These are phyloP conservation scores for Asteroscopus sphinx DNA, from an alignment of 2,888 invertebrate genomes.

Conservation along the genomic window DNA sequence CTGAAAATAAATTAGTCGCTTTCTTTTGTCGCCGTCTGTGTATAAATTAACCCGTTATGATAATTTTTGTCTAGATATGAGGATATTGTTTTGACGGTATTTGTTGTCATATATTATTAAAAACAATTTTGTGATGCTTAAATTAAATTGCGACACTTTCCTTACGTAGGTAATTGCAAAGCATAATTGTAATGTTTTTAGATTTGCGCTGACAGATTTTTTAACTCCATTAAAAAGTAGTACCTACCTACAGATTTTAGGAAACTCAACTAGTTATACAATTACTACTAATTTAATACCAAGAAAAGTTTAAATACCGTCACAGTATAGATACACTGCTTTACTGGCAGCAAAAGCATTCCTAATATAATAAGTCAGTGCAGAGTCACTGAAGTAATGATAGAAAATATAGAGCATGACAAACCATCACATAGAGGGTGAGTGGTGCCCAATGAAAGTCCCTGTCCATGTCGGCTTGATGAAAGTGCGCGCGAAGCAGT, in stretches of 20 bases:
- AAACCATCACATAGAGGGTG: constrained; percentile 51
- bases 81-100: too few relatives aligned
- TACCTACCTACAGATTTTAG: too few relatives aligned
- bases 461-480: constrained; percentile 65
- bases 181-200: too few relatives aligned
- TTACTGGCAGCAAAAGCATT: background rate
- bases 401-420: constrained; percentile 56
- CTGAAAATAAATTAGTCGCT: constrained; percentile 14
- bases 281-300: background rate
- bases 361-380: too few relatives aligned
- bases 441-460: constrained; percentile 70
- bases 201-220: too few relatives aligned
- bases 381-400: constrained; percentile 11
- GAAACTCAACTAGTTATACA: too few relatives aligned
- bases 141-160: too few relatives aligned
- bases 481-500: constrained; percentile 73
- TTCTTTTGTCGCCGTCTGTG: constrained; percentile 12
- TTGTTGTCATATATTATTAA: too few relatives aligned
- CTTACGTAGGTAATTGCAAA: too few relatives aligned
- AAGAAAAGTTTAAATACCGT: background rate
- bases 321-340: background rate
- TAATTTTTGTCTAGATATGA: background rate
- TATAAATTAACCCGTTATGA: background rate
- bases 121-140: too few relatives aligned
- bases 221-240: too few relatives aligned